Base-by-base conservation (phyloP, 2,113 vertebrate genomes). In the Montifringilla adamsi region DNA sequence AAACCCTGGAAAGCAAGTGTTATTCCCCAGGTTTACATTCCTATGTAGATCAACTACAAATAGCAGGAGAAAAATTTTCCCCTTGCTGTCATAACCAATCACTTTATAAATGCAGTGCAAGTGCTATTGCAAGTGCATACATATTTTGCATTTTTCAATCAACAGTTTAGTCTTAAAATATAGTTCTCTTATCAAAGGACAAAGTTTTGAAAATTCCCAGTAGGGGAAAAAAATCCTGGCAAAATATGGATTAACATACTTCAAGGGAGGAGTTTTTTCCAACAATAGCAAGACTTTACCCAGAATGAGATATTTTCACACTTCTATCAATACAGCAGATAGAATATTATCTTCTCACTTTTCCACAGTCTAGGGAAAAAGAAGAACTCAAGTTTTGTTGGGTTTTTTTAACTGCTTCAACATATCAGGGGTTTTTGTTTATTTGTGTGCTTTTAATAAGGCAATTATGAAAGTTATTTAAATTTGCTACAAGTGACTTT, bases 131-230 rank as follows among this genome's bases (percentile, higher is more conserved):
- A 93, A 96, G 66, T 47, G 91, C 83, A 90, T 81, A 89, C 66
- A 81, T 95, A 91, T 58, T 97, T 91, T 92, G 20, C 85, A 88
- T 91, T 92, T 96, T 97, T 95, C 44, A 82, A 80, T 76, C 87
- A 89, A 84, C n/a, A 83, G 47, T 82, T 89, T 68, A 69, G 89
- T 93, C 85, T 93, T 83, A 90, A 95, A 91, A 83, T 80, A 93
- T 3, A 70, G 60, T 76, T 95, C 72, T 92, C 68, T 69, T 92
- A 92, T 55, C 67, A 77, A 89, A 96, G 70, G 31, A 60, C 22
- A 64, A 89, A 55, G 50, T 88, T 83, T 46, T 85, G 30, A 80
- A 92, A 93, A 83, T 66, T 88, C 43, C 85, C 35, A 73, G 14
- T 63, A 46, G 21, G 28, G 60, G 3, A 11, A 58, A 81, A 59